Conservation (phyloP, 2,888 invertebrate species). For the Brachypterus glaber region DNA sequence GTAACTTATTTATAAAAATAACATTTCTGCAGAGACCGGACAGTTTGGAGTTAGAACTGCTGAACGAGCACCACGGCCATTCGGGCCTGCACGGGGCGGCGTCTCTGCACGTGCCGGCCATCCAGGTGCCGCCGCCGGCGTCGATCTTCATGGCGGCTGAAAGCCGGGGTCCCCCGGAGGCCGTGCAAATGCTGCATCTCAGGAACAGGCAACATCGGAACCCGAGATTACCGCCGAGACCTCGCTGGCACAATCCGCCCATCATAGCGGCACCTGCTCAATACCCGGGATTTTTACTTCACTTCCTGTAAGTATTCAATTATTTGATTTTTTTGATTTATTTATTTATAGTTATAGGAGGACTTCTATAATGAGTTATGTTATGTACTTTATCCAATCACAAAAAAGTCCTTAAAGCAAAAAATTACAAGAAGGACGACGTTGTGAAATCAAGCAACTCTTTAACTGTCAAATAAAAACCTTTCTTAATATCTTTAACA, state of each 20-base stretch:
- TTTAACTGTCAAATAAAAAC: no score
- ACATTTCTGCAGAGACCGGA: constrained; percentile 33
- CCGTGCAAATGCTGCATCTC: constrained; percentile 38
- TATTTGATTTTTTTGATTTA: no score
- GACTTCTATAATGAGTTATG: not conserved
- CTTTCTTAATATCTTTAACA: no score
- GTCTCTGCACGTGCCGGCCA: constrained; percentile 41
- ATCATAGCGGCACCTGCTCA: constrained; percentile 45
- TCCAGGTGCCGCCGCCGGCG: constrained; percentile 36
- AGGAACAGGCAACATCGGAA: constrained; percentile 30
- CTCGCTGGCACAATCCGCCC: constrained; percentile 43
- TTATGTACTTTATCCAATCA: no score
- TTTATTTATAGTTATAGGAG: not conserved
- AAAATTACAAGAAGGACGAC: no score
- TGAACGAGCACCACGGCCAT: constrained; percentile 36
- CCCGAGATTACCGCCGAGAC: constrained; percentile 24
- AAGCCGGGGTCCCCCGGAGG: constrained; percentile 39
- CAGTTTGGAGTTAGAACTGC: constrained; percentile 36
- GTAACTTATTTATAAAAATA: no score
- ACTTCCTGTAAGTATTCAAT: constrained; percentile 58
- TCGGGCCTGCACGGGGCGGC: constrained; percentile 30
- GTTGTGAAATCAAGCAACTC: no score
- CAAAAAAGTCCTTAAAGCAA: no score
- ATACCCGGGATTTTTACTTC: constrained; percentile 73
- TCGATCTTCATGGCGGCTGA: constrained; percentile 38